These are phyloP conservation scores for Samia ricini DNA, from an alignment of 1,140 invertebrate species.

Conservation along the genomic window DNA sequence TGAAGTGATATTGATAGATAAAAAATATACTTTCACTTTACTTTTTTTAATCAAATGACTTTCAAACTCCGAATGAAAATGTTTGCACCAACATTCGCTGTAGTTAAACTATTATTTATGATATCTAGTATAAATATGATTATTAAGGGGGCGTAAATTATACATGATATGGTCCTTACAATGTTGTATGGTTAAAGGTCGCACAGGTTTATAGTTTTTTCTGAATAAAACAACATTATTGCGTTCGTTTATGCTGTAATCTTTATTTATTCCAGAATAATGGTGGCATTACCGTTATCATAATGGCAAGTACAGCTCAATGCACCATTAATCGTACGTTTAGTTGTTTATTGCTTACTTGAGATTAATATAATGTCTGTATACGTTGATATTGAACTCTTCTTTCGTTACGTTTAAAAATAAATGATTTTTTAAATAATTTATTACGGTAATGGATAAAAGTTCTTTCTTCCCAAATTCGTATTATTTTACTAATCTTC, in stretches of 20 bases:
- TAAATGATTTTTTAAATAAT: too few relatives aligned
- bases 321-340: slow-evolving; percentile 31
- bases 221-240: background rate
- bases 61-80: too few relatives aligned
- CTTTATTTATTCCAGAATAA: slow-evolving; percentile 26
- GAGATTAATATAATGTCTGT: too few relatives aligned
- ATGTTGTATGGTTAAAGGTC: background rate
- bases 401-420: too few relatives aligned
- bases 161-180: background rate
- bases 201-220: background rate
- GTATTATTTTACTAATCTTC: too few relatives aligned
- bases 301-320: slow-evolving; percentile 34
- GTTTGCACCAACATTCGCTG: too few relatives aligned
- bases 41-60: too few relatives aligned
- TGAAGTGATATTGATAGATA: too few relatives aligned
- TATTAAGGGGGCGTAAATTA: background rate
- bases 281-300: slow-evolving; percentile 37
- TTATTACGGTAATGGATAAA: too few relatives aligned
- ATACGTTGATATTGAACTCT: too few relatives aligned
- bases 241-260: background rate
- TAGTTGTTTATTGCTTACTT: slow-evolving; percentile 15
- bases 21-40: too few relatives aligned
- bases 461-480: too few relatives aligned
- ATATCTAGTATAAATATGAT: background rate
- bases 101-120: background rate